Conservation (phyloP, 2,797 vertebrate genomes). For the Pangasius macronema region DNA sequence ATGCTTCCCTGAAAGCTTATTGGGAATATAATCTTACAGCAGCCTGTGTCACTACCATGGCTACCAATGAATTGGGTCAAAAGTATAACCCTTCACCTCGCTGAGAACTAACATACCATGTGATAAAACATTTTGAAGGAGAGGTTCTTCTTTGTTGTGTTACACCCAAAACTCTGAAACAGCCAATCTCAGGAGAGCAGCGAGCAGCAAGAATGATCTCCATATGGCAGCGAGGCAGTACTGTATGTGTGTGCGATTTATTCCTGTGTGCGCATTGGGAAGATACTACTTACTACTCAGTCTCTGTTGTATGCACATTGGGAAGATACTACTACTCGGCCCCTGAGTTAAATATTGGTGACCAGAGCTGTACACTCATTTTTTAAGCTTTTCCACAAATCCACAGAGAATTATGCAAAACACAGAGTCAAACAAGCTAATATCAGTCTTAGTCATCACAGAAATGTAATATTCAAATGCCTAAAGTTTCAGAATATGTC, state of each 20-base stretch:
- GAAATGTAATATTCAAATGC: neutral
- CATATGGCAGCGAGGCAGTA: conserved; percentile 70
- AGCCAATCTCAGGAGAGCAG: conserved; percentile 62
- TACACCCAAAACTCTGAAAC: conserved; percentile 66
- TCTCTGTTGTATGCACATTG: neutral
- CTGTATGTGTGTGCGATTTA: conserved; percentile 6
- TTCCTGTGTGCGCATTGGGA: conserved; percentile 2
- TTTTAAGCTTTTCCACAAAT: neutral
- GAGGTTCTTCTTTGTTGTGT: conserved; percentile 20
- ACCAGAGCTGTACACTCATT: neutral
- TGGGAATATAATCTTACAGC: conserved; percentile 56
- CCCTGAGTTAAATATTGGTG: neutral
- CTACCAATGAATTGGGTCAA: conserved; percentile 54
- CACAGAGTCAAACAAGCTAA: neutral
- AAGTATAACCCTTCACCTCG: conserved; percentile 59
- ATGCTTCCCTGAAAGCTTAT: conserved; percentile 53
- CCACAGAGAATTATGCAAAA: neutral
- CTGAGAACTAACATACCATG: conserved; percentile 42
- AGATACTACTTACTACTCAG: conserved; percentile 2
- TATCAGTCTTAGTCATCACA: neutral
- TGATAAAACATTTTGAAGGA: conserved; percentile 6
- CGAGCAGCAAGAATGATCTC: conserved; percentile 67
- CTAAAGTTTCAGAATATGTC: neutral
- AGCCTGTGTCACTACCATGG: conserved; percentile 66
- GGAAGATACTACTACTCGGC: neutral